Conservation (phyloP, 1,140 invertebrate genomes). For the Ylistrum balloti region DNA sequence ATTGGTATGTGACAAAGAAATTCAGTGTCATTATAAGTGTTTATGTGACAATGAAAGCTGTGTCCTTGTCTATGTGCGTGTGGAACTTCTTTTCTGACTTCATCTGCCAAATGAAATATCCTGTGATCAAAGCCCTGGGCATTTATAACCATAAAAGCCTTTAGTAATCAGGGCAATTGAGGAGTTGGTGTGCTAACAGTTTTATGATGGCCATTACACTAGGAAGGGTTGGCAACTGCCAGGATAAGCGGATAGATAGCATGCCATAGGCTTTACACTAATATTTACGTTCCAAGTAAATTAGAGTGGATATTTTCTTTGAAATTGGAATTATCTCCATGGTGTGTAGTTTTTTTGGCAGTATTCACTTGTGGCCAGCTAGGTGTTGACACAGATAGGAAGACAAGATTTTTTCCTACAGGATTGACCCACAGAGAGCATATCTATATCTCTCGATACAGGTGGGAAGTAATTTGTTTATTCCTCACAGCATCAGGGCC, state of each 20-base stretch:
- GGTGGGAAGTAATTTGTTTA: slow-evolving; percentile 34
- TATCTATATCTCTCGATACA: background rate
- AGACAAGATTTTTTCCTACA: background rate
- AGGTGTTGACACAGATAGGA: background rate
- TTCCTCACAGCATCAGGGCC: background rate
- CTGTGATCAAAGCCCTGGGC: slow-evolving; percentile 11
- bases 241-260: slow-evolving; percentile 21
- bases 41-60: background rate
- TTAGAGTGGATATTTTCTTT: background rate
- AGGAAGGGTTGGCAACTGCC: background rate
- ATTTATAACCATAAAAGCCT: slow-evolving; percentile 39
- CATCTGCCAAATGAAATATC: slow-evolving; percentile 24
- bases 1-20: no score
- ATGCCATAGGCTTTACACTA: slow-evolving; percentile 25
- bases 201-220: background rate
- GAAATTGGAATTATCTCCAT: slow-evolving; percentile 18
- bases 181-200: slow-evolving; percentile 32
- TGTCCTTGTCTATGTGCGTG: background rate
- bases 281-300: slow-evolving; percentile 19
- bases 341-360: background rate
- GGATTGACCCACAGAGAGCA: background rate
- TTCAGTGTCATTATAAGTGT: background rate
- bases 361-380: slow-evolving; percentile 16
- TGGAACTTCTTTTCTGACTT: slow-evolving; percentile 3
- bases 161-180: slow-evolving; percentile 33